Evolutionary conservation across 2,888 invertebrate genomes (phyloP).

Genomic region (Drosophila ustulata): DNA sequence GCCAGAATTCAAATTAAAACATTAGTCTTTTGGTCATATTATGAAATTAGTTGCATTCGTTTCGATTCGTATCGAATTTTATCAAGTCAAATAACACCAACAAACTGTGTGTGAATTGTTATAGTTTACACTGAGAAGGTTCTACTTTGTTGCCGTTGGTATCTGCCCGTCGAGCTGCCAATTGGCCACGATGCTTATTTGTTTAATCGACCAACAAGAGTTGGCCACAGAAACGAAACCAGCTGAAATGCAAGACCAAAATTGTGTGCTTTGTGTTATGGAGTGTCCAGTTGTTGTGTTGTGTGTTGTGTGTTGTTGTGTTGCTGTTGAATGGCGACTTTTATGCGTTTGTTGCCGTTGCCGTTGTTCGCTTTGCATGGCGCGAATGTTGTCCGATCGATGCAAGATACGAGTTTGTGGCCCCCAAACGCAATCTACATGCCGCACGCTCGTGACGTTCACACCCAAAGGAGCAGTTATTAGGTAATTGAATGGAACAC

Average conservation of each 20-base stretch:
- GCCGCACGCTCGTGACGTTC: conserved; percentile 54
- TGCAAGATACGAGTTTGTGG: conserved; percentile 37
- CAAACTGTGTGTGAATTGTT: not conserved
- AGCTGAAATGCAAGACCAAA: conserved; percentile 44
- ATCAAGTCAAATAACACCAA: not conserved
- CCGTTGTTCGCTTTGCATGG: conserved; percentile 40
- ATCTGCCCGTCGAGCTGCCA: conserved; percentile 12
- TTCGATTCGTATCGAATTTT: no score
- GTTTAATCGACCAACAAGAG: conserved; percentile 33
- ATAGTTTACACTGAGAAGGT: not conserved
- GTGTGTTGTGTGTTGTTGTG: not conserved
- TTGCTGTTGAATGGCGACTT: conserved; percentile 25
- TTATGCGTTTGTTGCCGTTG: conserved; percentile 28
- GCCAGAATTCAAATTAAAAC: no score
- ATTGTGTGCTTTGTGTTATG: conserved; percentile 18
- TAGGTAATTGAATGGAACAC: conserved; percentile 46
- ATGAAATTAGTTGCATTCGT: no score
- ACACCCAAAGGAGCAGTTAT: conserved; percentile 49
- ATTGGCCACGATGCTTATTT: not conserved
- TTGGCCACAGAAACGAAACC: conserved; percentile 37
- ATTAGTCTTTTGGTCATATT: no score
- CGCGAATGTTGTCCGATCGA: conserved; percentile 54
- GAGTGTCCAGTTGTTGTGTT: conserved; percentile 39
- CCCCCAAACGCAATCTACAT: conserved; percentile 40
- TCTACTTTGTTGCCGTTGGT: conserved; percentile 7